Conservation (phyloP, 2,888 invertebrate genomes). For the Nebria brevicollis region DNA sequence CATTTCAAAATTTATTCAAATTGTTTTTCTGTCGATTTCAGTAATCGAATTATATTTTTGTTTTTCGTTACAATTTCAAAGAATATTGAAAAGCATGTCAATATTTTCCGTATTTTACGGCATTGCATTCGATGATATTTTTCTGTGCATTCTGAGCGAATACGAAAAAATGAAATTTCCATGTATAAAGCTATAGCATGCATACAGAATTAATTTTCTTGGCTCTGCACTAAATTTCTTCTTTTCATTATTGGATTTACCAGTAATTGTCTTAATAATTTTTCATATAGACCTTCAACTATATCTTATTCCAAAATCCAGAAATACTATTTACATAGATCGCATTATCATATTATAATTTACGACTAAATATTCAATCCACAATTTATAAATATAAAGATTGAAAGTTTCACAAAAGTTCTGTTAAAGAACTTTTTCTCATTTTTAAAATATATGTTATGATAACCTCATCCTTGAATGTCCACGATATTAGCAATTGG, state of each 20-base stretch:
- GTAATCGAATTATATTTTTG: neutral
- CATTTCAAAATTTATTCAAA: neutral
- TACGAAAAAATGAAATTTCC: neutral
- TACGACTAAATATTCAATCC: too few species aligned
- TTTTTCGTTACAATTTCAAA: neutral
- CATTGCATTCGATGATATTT: neutral
- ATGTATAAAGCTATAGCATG: neutral
- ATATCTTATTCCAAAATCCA: neutral
- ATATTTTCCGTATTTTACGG: neutral
- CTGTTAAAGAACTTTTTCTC: too few species aligned
- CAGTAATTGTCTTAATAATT: neutral
- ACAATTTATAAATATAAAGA: too few species aligned
- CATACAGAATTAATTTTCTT: neutral
- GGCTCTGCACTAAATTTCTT: neutral
- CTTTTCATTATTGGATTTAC: neutral
- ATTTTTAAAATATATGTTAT: too few species aligned
- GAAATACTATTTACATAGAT: too few species aligned
- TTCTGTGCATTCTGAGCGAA: neutral
- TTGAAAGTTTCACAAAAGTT: too few species aligned
- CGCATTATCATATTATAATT: too few species aligned
- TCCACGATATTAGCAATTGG: too few species aligned
- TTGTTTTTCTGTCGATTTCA: neutral
- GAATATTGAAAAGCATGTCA: slow-evolving; percentile 1
- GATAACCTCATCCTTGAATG: too few species aligned
- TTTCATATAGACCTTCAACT: neutral